Percentiles rank a stretch among this genome's conserved stretches.
phyloP scores from a whole-genome alignment of 2,888 invertebrate genomes.

The Dyspetes luteomarginatus region DNA sequence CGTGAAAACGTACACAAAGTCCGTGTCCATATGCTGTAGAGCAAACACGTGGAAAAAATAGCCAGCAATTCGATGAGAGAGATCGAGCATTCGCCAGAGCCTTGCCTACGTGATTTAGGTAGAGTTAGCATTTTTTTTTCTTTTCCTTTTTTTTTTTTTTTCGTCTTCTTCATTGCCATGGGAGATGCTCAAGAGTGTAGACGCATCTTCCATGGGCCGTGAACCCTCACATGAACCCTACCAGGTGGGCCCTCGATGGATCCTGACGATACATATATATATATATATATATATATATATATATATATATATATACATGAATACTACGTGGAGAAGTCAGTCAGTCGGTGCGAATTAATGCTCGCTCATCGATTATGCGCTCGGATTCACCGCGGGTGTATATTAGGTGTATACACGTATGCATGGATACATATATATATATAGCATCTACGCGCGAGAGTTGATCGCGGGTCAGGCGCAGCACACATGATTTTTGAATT shows the following conservation, averaged over 20 bases:
- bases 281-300: constrained; percentile 41
- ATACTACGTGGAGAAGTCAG: constrained; percentile 75
- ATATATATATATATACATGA: constrained; percentile 40
- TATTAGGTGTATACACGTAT: constrained; percentile 32
- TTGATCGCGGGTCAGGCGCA: constrained; percentile 39
- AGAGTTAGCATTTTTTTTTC: constrained; percentile 63
- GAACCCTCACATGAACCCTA: constrained; percentile 73
- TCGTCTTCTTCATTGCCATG: constrained; percentile 36
- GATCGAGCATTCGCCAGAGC: constrained; percentile 54
- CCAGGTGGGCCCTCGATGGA: constrained; percentile 69
- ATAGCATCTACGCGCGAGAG: neutral
- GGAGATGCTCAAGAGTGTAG: too few relatives aligned
- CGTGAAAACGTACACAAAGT: constrained; percentile 44
- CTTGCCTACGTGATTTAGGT: constrained; percentile 79
- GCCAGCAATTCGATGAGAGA: constrained; percentile 63
- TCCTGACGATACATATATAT: constrained; percentile 71
- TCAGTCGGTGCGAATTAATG: constrained; percentile 81
- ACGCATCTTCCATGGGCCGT: constrained; percentile 68
- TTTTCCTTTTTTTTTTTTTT: constrained; percentile 27
- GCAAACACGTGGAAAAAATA: constrained; percentile 60
- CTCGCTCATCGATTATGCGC: constrained; percentile 80
- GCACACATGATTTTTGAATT: constrained; percentile 28
- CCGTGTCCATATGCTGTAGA: constrained; percentile 36
- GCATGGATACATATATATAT: neutral
- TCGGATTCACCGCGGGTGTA: constrained; percentile 60